Base-by-base conservation (phyloP, 2,888 invertebrate genomes). In the Venusia cambrica region DNA sequence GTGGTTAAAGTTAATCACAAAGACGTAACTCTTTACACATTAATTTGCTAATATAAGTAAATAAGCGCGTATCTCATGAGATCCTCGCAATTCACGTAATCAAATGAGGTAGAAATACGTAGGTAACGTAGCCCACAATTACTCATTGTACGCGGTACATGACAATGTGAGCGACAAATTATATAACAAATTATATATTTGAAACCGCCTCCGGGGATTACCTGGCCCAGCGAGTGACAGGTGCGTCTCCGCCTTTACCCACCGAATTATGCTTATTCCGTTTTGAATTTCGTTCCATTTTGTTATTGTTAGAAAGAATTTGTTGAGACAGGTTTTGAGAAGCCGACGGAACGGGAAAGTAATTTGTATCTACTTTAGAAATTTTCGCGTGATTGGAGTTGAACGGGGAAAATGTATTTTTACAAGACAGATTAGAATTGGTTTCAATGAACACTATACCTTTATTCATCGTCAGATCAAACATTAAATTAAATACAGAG, bases 91-190 rank as follows among this genome's bases (percentile, higher is more conserved):
- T 12, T 21, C 14, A 27, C 21, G 28, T 19, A 34, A 19, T 33
- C 30, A 41, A 38, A 38, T 32, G 41, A 22, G 18, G 14, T 11
- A 17, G 27, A 44, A 39, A 28, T 25, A 36, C 24, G n/a, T n/a
- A 26, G 17, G 33, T 27, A 22, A 26, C 8, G 37, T 39, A 37
- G 37, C 27, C 59, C 56, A 57, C 58, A 58, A 61, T 65, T 56
- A 68, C 55, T 54, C 51, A 46, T 50, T 54, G 48, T 43, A 27
- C 35, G n/a, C 21, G 21, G 41, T 33, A 52, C 50, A 46, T 50
- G 52, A 56, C 57, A 64, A 58, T 57, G 59, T 56, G 54, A 51
- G 61, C 57, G 59, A 62, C 68, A 70, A 70, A 69, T 70, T 61
- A 64, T 67, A 64, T 70, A 57, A 58, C 47, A 39, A 39, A 40